phyloP scores from a whole-genome alignment of 2,113 vertebrate genomes.

The Pimephales promelas region DNA sequence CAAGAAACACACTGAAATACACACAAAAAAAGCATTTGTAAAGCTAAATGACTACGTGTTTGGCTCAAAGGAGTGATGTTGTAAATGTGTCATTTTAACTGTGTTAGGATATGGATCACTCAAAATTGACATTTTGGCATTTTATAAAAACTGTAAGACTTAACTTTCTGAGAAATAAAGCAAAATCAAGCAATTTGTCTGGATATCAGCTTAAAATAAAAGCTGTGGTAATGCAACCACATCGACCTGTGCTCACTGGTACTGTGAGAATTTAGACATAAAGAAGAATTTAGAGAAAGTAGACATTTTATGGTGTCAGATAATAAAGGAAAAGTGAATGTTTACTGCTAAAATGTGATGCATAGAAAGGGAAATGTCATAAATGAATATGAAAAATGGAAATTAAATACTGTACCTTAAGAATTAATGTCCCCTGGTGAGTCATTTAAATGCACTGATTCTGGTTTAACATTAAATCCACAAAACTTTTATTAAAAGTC shows the following conservation, averaged over 20 bases:
- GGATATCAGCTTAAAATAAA: slow-evolving; percentile 5
- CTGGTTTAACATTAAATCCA: slow-evolving; percentile 40
- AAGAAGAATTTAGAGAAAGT: too few species aligned
- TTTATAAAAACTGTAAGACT: background rate
- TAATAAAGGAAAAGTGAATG: slow-evolving; percentile 1
- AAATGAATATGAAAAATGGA: slow-evolving; percentile 56
- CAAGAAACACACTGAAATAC: background rate
- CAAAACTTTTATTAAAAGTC: slow-evolving; percentile 77
- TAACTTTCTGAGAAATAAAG: background rate
- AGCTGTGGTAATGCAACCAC: background rate
- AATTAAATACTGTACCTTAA: slow-evolving; percentile 63
- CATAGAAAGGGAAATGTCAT: slow-evolving; percentile 10
- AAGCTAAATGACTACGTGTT: slow-evolving; percentile 8
- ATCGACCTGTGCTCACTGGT: background rate
- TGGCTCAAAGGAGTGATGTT: background rate
- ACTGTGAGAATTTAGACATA: background rate
- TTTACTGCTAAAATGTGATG: background rate
- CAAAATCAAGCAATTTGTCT: background rate
- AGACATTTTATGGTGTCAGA: background rate
- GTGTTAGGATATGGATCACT: slow-evolving; percentile 19
- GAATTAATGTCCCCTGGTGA: slow-evolving; percentile 41
- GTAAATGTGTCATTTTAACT: slow-evolving; percentile 10
- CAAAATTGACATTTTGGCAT: background rate
- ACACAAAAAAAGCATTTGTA: background rate
- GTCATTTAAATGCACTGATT: slow-evolving; percentile 30